Evolutionary conservation across 2,888 invertebrate genomes (phyloP).

Genomic region (Rhabditophanes sp.): DNA sequence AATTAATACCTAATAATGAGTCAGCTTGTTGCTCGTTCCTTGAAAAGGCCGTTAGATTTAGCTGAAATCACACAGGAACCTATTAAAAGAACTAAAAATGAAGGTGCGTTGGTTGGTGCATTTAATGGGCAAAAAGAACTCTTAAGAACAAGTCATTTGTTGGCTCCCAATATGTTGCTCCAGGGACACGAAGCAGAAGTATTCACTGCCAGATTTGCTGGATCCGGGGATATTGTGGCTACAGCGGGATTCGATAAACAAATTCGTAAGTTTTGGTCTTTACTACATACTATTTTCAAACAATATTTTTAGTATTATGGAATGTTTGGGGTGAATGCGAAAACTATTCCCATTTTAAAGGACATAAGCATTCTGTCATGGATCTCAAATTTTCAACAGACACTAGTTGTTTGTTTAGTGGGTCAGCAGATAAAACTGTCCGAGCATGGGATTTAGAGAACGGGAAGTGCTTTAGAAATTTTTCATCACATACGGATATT

Average conservation of each 20-base stretch:
- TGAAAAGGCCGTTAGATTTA: too few relatives aligned
- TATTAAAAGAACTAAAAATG: too few relatives aligned
- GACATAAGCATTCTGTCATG: constrained; percentile 85
- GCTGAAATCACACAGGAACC: too few relatives aligned
- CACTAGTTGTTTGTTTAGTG: constrained; percentile 60
- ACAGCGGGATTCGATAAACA: constrained; percentile 86
- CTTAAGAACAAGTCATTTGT: constrained; percentile 11
- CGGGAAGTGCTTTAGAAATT: constrained; percentile 65
- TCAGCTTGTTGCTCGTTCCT: too few relatives aligned
- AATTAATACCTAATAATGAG: too few relatives aligned
- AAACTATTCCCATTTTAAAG: constrained; percentile 76
- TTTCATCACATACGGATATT: constrained; percentile 50
- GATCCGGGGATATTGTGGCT: too few relatives aligned
- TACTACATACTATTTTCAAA: constrained; percentile 1
- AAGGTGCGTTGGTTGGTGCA: too few relatives aligned
- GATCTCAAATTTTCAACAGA: constrained; percentile 55
- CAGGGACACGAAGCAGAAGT: constrained; percentile 91
- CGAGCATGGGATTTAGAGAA: constrained; percentile 86
- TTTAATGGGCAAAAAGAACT: constrained; percentile 5
- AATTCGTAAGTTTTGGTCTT: constrained; percentile 59
- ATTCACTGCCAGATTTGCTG: too few relatives aligned
- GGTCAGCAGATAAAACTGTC: constrained; percentile 81
- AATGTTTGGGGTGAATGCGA: constrained; percentile 94
- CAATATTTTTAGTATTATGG: constrained; percentile 64
- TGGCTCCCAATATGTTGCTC: constrained; percentile 49